Percentiles rank a stretch among this genome's conserved stretches.
These are phyloP conservation scores for Acromyrmex heyeri DNA, from an alignment of 1,140 invertebrate genomes.

Conservation along the genomic window DNA sequence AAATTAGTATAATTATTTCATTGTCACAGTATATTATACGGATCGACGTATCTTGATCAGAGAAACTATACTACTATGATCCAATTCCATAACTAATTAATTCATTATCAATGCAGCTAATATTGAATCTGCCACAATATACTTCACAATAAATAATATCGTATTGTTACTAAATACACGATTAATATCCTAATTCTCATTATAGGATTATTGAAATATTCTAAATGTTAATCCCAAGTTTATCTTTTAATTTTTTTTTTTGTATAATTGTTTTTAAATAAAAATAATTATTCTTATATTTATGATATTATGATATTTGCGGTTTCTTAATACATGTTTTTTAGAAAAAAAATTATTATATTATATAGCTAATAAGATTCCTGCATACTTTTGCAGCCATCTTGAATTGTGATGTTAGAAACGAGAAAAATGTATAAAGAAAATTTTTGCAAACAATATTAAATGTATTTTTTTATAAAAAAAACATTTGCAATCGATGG, in stretches of 20 bases:
- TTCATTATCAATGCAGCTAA: slow-evolving; percentile 15
- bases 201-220: slow-evolving; percentile 9
- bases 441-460: no score
- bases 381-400: no score
- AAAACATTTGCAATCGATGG: no score
- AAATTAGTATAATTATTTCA: slow-evolving; percentile 19
- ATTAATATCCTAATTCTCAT: slow-evolving; percentile 13
- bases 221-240: not conserved
- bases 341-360: not conserved
- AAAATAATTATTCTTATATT: not conserved
- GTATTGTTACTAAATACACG: not conserved
- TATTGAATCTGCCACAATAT: not conserved
- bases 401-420: no score
- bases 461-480: no score
- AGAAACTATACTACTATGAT: slow-evolving; percentile 15
- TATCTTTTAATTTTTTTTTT: not conserved
- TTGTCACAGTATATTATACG: slow-evolving; percentile 16
- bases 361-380: no score
- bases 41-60: not conserved
- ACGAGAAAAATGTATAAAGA: no score
- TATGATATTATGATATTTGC: not conserved
- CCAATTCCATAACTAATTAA: slow-evolving; percentile 31
- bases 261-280: not conserved
- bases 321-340: not conserved
- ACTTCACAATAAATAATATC: not conserved